phyloP scores from a whole-genome alignment of 2,888 invertebrate genomes.

The Tetheella fluctuosa region DNA sequence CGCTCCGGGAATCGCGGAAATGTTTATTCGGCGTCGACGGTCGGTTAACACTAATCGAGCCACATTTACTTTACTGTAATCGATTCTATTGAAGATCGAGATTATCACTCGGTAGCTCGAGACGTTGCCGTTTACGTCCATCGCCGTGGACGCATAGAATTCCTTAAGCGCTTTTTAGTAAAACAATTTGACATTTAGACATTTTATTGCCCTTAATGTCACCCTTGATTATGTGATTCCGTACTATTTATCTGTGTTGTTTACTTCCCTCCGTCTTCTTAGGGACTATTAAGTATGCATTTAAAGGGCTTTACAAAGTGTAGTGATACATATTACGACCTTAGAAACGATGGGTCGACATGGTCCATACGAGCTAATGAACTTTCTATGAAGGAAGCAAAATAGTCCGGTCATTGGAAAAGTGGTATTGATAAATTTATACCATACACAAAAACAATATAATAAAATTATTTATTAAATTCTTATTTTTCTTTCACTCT shows the following conservation, averaged over 20 bases:
- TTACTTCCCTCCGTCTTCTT: not conserved
- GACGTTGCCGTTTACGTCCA: conserved; percentile 9
- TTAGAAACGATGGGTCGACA: conserved; percentile 4
- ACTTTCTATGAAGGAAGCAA: not conserved
- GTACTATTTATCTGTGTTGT: conserved; percentile 8
- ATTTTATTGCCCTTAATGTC: conserved; percentile 12
- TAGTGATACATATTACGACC: not conserved
- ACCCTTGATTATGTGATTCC: conserved; percentile 6
- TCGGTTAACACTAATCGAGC: conserved; percentile 13
- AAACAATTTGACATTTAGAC: conserved; percentile 12
- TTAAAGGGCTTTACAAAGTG: not conserved
- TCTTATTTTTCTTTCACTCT: too few species aligned
- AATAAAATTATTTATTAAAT: too few species aligned
- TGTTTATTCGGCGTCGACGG: conserved; percentile 10
- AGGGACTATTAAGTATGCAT: not conserved
- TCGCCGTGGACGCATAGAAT: not conserved
- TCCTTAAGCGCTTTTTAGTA: conserved; percentile 13
- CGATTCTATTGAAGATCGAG: conserved; percentile 12
- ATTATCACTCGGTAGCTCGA: conserved; percentile 10
- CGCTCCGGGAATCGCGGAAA: conserved; percentile 12
- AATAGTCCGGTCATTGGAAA: not conserved
- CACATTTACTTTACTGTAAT: conserved; percentile 9
- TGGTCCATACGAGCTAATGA: not conserved
- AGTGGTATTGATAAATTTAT: not conserved
- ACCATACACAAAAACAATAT: too few species aligned